Conservation (phyloP, 2,888 invertebrate species). For the Digitonthophagus gazella region DNA sequence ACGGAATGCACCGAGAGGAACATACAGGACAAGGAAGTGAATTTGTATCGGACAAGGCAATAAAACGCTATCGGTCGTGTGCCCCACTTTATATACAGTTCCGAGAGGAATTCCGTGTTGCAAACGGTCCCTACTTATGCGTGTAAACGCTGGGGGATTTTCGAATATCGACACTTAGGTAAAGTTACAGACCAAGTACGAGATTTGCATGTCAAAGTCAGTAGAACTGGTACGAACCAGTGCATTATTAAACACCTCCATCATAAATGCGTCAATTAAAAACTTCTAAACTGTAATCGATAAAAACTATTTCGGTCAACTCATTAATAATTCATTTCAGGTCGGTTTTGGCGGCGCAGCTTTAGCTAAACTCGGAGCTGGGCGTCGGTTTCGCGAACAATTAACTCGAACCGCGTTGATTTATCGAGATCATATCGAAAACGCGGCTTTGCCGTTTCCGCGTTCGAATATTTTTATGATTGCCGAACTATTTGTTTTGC, state of each 20-base stretch:
- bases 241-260: neutral
- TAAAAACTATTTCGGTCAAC: neutral
- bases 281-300: neutral
- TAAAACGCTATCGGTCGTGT: neutral
- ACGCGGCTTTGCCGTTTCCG: neutral
- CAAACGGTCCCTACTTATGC: neutral
- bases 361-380: neutral
- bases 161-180: neutral
- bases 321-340: neutral
- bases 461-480: neutral
- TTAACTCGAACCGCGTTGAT: neutral
- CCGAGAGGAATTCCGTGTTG: neutral
- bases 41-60: neutral
- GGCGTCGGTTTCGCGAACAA: neutral
- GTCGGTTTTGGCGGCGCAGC: neutral
- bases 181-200: neutral
- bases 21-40: neutral
- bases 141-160: neutral
- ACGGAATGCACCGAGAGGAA: neutral
- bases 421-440: neutral
- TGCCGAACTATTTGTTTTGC: neutral
- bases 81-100: neutral
- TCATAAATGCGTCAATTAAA: neutral
- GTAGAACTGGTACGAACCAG: neutral
- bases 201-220: neutral